These are phyloP conservation scores for Cyprinodon diabolis DNA, from an alignment of 2,797 vertebrate genomes.

Conservation along the genomic window DNA sequence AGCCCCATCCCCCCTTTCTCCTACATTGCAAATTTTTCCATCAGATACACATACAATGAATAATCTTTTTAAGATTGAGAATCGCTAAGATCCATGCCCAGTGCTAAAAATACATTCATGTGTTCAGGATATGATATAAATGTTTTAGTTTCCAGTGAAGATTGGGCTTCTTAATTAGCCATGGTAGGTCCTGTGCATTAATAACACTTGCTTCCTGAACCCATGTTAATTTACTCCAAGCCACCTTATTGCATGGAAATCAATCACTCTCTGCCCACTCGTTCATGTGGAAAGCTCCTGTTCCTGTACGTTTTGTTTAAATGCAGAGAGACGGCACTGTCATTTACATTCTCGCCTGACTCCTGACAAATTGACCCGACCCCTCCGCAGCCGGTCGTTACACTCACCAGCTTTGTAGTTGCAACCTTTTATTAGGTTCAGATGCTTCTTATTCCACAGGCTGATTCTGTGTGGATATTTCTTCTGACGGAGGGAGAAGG, in stretches of 20 bases:
- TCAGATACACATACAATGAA: conserved; percentile 45
- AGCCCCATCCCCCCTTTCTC: neutral
- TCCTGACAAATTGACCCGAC: conserved; percentile 58
- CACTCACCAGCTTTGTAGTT: conserved; percentile 41
- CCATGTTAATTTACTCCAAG: conserved; percentile 20
- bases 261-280: conserved; percentile 66
- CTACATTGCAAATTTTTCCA: conserved; percentile 1
- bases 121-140: conserved; percentile 74
- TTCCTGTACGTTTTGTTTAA: conserved; percentile 68
- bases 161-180: conserved; percentile 75
- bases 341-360: conserved; percentile 59
- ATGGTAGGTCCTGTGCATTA: conserved; percentile 45
- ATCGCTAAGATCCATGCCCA: conserved; percentile 78
- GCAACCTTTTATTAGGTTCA: conserved; percentile 34
- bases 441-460: conserved; percentile 34
- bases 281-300: conserved; percentile 68
- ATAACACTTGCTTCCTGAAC: conserved; percentile 42
- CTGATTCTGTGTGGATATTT: conserved; percentile 41
- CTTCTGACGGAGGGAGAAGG: conserved; percentile 40
- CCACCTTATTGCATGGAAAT: conserved; percentile 63
- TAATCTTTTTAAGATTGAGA: conserved; percentile 60
- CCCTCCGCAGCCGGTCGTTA: conserved; percentile 30
- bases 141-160: conserved; percentile 79
- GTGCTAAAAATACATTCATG: conserved; percentile 64
- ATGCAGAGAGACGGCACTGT: conserved; percentile 74